phyloP scores from a whole-genome alignment of 2,888 invertebrate genomes.

The Agonopterix heracliana region DNA sequence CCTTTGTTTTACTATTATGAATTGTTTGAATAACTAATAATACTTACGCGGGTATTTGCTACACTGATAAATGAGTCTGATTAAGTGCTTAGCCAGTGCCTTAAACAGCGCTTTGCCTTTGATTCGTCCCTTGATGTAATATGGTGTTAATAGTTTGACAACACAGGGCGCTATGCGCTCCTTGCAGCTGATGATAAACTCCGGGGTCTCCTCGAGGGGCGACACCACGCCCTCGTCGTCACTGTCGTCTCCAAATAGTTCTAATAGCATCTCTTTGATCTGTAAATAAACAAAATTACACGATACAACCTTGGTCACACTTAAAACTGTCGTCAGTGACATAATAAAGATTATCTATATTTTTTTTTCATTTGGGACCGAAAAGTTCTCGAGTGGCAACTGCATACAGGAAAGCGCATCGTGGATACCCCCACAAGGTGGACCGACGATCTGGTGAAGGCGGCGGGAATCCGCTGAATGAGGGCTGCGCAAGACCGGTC shows the following conservation, averaged over 20 bases:
- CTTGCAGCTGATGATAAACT: conserved; percentile 71
- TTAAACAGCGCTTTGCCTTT: conserved; percentile 78
- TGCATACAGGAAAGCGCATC: too few species aligned
- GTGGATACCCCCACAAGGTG: too few species aligned
- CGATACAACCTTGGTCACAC: not conserved
- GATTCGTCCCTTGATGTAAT: conserved; percentile 77
- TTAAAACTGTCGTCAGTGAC: too few species aligned
- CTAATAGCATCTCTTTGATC: conserved; percentile 57
- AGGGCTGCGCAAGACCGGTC: too few species aligned
- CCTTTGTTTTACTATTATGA: not conserved
- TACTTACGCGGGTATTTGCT: conserved; percentile 73
- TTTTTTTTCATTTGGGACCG: too few species aligned
- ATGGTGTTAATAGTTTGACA: conserved; percentile 78
- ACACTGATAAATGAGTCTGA: conserved; percentile 74
- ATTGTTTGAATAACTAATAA: not conserved
- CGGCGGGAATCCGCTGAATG: too few species aligned
- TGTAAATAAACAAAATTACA: conserved; percentile 26
- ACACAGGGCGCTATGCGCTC: conserved; percentile 78
- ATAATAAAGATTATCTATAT: too few species aligned
- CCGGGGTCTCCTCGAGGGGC: conserved; percentile 67
- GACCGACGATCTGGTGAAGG: too few species aligned
- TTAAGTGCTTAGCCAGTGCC: conserved; percentile 75
- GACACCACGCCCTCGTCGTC: conserved; percentile 72
- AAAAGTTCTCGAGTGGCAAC: too few species aligned
- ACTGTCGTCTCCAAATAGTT: conserved; percentile 69